phyloP scores from a whole-genome alignment of 2,113 vertebrate genomes.

The Sorex fumeus region DNA sequence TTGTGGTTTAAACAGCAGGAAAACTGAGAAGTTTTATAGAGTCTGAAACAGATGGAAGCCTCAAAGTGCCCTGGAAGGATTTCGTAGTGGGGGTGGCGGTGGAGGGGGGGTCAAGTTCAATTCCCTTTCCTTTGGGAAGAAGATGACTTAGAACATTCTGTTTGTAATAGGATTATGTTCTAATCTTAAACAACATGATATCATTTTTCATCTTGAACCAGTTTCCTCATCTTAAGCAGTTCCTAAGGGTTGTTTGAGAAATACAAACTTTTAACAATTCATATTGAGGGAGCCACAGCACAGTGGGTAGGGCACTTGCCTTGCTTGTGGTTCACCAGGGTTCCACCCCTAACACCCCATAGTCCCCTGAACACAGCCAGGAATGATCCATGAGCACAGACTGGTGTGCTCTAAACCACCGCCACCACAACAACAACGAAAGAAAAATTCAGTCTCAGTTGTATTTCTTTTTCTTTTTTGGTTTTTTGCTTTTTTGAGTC shows the following conservation, averaged over 20 bases:
- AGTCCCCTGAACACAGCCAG: no score
- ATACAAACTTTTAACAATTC: no score
- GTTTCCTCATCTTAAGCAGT: not conserved
- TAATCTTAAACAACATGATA: not conserved
- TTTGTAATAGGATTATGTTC: not conserved
- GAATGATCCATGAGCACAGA: no score
- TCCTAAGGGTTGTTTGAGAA: not conserved
- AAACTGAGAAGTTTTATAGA: not conserved
- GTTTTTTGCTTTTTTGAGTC: no score
- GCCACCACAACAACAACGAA: no score
- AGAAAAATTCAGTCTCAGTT: not conserved
- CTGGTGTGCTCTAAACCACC: no score
- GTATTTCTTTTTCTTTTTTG: no score
- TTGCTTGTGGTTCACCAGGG: no score
- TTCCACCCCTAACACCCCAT: no score
- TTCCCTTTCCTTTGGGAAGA: not conserved
- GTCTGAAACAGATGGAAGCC: conserved; percentile 1
- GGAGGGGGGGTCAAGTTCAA: not conserved
- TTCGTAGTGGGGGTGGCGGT: not conserved
- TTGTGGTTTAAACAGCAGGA: not conserved
- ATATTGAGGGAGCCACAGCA: no score
- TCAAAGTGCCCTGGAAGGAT: not conserved
- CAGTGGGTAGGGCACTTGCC: no score
- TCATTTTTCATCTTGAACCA: not conserved
- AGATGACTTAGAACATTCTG: not conserved